A percentile compares a stretch with the other conserved stretches of the same genome.
These are phyloP conservation scores for Chiridota heheva DNA, from an alignment of 35 echinoderm and acorn worm genomes.

Conservation along the genomic window DNA sequence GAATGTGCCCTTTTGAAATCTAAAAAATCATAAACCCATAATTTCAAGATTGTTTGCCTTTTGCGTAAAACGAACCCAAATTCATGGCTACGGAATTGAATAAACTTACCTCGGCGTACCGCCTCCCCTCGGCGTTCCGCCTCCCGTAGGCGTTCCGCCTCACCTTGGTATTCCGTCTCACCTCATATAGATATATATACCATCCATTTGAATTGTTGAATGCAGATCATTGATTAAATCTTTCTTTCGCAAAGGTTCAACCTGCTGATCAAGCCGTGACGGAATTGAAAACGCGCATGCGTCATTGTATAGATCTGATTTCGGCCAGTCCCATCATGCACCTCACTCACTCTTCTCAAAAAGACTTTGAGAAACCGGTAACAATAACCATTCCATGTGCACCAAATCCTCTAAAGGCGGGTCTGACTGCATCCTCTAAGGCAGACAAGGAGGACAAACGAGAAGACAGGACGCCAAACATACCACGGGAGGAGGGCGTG, in stretches of 20 bases:
- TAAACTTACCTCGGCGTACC: too few relatives aligned
- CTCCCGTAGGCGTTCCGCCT: not conserved
- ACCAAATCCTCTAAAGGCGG: constrained; percentile 79
- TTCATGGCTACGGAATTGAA: too few relatives aligned
- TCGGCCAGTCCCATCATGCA: constrained; percentile 87
- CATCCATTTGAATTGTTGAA: not conserved
- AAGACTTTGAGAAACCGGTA: constrained; percentile 78
- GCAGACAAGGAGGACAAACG: constrained; percentile 37
- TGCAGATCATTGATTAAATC: too few relatives aligned
- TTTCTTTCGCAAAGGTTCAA: constrained; percentile 62
- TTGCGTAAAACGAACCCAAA: too few relatives aligned
- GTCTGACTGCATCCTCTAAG: not conserved
- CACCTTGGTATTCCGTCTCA: too few relatives aligned
- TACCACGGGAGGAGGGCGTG: constrained; percentile 50
- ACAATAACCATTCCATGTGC: constrained; percentile 76
- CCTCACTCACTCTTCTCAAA: constrained; percentile 71
- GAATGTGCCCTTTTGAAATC: too few relatives aligned
- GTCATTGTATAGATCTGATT: constrained; percentile 91
- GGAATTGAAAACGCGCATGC: constrained; percentile 74
- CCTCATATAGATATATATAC: not conserved
- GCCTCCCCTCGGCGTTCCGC: too few relatives aligned
- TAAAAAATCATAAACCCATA: too few relatives aligned
- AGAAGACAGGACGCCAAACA: not conserved
- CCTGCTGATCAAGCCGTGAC: constrained; percentile 79
- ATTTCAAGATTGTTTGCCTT: too few relatives aligned